These are phyloP conservation scores for Lonchura striata DNA, from an alignment of 2,113 vertebrate species.

Conservation along the genomic window DNA sequence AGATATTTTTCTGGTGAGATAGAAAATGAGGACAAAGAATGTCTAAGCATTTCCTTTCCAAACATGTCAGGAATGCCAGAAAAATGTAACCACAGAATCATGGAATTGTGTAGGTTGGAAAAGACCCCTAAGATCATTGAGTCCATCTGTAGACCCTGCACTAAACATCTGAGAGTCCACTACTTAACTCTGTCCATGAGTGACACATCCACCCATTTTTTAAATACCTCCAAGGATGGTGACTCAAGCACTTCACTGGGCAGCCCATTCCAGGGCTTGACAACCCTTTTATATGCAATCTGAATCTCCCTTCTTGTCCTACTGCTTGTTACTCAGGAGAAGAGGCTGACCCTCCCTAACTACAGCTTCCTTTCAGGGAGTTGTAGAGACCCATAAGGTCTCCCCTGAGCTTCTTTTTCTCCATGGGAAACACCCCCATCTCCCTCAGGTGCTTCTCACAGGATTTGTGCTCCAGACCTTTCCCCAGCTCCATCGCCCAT, in stretches of 20 bases:
- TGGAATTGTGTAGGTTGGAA: not conserved
- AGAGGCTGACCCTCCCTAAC: rapidly evolving
- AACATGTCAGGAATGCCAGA: not conserved
- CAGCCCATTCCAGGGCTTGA: not conserved
- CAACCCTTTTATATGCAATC: not conserved
- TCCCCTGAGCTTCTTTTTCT: not conserved
- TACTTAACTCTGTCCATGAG: not conserved
- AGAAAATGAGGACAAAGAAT: not conserved
- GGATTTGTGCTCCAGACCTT: not conserved
- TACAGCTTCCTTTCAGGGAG: not conserved
- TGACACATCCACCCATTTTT: not conserved
- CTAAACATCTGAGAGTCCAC: not conserved
- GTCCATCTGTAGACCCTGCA: not conserved
- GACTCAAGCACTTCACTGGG: not conserved
- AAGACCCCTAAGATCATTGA: not conserved
- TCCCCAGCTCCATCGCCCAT: not conserved
- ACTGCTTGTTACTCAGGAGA: not conserved
- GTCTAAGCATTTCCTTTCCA: not conserved
- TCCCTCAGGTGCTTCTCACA: not conserved
- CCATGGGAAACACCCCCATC: not conserved
- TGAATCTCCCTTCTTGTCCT: not conserved
- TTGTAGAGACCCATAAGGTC: not conserved
- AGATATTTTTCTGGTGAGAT: not conserved
- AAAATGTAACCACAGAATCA: not conserved
- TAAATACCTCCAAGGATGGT: not conserved